phyloP scores from a whole-genome alignment of 2,113 vertebrate species.

The Heterocephalus glaber region DNA sequence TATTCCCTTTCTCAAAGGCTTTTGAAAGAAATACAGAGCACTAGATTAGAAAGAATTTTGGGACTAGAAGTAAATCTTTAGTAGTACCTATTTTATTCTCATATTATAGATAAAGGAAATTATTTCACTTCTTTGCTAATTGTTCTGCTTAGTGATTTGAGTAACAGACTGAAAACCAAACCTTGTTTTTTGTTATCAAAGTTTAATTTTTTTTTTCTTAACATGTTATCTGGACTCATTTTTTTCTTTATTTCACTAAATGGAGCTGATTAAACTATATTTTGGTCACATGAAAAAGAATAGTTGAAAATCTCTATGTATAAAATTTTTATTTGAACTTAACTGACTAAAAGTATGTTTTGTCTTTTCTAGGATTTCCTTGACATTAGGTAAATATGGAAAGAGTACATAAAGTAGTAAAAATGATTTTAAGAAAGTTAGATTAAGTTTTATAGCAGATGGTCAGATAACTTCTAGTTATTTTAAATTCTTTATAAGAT shows the following conservation, averaged over 20 bases:
- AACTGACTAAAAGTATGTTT: constrained; percentile 18
- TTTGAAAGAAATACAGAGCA: constrained; percentile 36
- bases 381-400: constrained; percentile 48
- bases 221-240: neutral
- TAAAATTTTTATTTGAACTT: constrained; percentile 39
- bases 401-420: constrained; percentile 9
- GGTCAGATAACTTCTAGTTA: neutral
- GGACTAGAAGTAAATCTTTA: constrained; percentile 51
- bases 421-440: constrained; percentile 12
- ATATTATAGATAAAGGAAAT: constrained; percentile 26
- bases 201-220: constrained; percentile 24
- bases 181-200: neutral
- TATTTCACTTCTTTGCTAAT: constrained; percentile 59
- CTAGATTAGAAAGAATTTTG: constrained; percentile 58
- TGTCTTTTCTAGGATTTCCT: neutral
- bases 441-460: neutral
- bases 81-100: constrained; percentile 40
- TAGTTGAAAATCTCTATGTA: neutral
- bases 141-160: constrained; percentile 25
- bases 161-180: constrained; percentile 46
- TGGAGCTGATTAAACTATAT: constrained; percentile 11
- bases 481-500: constrained; percentile 6
- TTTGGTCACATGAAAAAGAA: constrained; percentile 38
- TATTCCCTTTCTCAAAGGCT: constrained; percentile 15
- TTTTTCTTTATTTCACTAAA: constrained; percentile 54